phyloP scores from a whole-genome alignment of 2,797 vertebrate species.

The Remorina albescens region DNA sequence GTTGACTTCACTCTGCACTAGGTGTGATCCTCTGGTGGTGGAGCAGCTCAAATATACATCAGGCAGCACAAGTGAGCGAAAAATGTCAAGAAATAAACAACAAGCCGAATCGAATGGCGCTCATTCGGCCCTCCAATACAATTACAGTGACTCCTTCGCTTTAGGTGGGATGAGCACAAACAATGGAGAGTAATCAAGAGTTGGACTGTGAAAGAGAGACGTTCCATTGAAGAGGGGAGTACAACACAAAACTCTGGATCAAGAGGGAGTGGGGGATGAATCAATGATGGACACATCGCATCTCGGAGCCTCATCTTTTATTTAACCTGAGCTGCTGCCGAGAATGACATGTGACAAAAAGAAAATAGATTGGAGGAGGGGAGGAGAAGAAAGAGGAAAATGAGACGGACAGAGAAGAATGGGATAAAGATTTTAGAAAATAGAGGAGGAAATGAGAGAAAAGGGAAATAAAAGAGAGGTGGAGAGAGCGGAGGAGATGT shows the following conservation, averaged over 20 bases:
- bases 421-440: not conserved
- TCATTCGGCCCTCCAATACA: not conserved
- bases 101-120: not conserved
- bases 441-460: not conserved
- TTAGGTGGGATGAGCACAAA: not conserved
- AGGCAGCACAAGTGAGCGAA: not conserved
- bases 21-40: not conserved
- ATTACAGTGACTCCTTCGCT: not conserved
- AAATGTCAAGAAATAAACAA: not conserved
- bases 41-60: not conserved
- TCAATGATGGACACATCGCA: constrained; percentile 46
- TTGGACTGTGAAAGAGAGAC: not conserved
- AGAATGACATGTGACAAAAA: not conserved
- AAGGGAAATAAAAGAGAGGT: not conserved
- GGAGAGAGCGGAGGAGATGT: not conserved
- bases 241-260: not conserved
- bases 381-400: not conserved
- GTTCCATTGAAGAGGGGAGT: not conserved
- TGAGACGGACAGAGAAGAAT: not conserved
- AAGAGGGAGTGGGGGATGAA: constrained; percentile 12
- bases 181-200: not conserved
- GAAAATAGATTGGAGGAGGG: not conserved
- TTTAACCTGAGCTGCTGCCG: constrained; percentile 50
- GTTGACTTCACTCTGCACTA: no score
- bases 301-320: constrained; percentile 65